Conservation (phyloP, 2,888 invertebrate species). For the Pristionchus arcanus region DNA sequence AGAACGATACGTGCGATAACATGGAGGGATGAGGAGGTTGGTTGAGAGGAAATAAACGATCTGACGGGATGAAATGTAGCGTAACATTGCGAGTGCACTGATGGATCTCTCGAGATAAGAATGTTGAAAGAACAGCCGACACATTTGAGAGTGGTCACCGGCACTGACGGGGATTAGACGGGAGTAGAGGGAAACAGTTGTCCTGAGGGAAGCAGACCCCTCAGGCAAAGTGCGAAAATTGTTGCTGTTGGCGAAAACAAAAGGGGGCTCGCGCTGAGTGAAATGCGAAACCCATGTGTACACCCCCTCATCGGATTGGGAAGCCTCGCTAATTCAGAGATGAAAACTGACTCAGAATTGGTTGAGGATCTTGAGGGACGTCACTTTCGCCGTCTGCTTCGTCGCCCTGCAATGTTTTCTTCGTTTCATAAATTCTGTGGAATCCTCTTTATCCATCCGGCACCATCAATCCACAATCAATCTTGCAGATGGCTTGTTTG, state of each 20-base stretch:
- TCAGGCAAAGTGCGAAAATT: neutral
- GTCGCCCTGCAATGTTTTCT: conserved; percentile 36
- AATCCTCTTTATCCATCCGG: too few species aligned
- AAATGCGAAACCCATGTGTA: conserved; percentile 14
- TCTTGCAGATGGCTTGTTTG: neutral
- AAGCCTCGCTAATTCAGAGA: neutral
- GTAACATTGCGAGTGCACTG: conserved; percentile 4
- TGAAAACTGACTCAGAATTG: conserved; percentile 58
- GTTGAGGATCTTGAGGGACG: conserved; percentile 62
- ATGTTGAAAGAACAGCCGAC: conserved; percentile 26
- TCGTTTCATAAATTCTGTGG: neutral
- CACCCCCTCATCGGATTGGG: conserved; percentile 2
- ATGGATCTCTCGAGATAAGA: neutral
- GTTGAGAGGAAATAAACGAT: neutral
- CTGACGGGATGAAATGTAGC: neutral
- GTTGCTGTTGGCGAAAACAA: conserved; percentile 1
- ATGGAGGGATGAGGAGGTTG: neutral
- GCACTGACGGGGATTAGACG: neutral
- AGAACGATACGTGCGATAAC: neutral
- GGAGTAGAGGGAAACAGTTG: neutral
- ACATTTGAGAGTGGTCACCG: neutral
- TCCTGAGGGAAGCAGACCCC: neutral
- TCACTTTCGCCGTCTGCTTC: conserved; percentile 57
- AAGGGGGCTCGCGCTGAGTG: neutral
- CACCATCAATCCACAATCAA: neutral